A percentile compares a stretch with the other conserved stretches of the same genome.
Conservation (phyloP, 2,113 vertebrate genomes). For the Dicentrarchus labrax region DNA sequence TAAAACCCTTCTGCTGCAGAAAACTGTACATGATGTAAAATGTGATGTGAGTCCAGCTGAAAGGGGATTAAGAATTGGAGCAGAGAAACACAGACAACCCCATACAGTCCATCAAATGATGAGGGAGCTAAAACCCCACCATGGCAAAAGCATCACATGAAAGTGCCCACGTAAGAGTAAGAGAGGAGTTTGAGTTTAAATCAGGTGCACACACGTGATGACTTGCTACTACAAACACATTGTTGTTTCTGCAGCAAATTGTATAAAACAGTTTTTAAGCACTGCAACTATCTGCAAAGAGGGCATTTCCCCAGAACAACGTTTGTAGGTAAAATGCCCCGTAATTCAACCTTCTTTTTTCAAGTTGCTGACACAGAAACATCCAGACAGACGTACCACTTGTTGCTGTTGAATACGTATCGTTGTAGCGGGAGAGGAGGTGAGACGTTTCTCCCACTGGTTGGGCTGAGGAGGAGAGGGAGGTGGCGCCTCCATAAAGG, state of each 20-base stretch:
- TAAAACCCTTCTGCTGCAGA: not conserved
- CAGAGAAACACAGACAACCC: not conserved
- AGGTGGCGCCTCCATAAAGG: slow-evolving; percentile 98
- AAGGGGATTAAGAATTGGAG: slow-evolving; percentile 3
- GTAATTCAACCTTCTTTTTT: not conserved
- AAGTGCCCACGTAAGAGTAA: not conserved
- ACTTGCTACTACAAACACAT: not conserved
- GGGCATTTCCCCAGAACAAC: not conserved
- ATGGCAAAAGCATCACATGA: not conserved
- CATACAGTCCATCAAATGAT: not conserved
- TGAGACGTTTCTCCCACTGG: slow-evolving; percentile 99
- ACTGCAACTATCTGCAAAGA: slow-evolving; percentile 16
- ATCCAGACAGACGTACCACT: slow-evolving; percentile 92
- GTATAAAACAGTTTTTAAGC: not conserved
- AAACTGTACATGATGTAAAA: not conserved
- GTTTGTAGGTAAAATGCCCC: not conserved
- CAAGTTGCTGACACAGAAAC: slow-evolving; percentile 44
- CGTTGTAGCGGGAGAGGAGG: slow-evolving; percentile 93
- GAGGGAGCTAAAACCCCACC: not conserved
- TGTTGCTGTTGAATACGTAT: slow-evolving; percentile 91
- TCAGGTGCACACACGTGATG: not conserved
- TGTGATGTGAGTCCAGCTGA: not conserved
- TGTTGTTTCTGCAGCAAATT: slow-evolving; percentile 12
- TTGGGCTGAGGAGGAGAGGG: slow-evolving; percentile 92
- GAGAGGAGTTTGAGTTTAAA: not conserved